Percentiles rank a stretch among this genome's conserved stretches.
Evolutionary conservation across 2,888 invertebrate genomes (phyloP).

Genomic region (Kuschelorhynchus macadamiae): DNA sequence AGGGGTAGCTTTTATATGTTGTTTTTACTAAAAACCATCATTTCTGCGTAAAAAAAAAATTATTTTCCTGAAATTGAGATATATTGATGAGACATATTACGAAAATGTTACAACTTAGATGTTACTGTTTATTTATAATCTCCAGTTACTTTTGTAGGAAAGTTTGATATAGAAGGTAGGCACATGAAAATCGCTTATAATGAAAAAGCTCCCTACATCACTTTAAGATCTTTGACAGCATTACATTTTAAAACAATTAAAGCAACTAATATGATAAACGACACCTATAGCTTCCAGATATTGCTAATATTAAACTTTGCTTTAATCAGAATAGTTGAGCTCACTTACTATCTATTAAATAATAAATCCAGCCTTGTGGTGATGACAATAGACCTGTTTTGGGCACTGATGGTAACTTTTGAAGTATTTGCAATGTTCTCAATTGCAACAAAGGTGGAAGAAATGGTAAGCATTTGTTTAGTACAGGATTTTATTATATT

Average conservation of each 20-base stretch:
- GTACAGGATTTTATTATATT: neutral
- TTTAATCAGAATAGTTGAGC: constrained; percentile 16
- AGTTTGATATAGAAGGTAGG: constrained; percentile 16
- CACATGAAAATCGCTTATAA: constrained; percentile 11
- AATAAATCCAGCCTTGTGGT: constrained; percentile 4
- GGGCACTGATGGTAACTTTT: constrained; percentile 23
- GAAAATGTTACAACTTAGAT: too few species aligned
- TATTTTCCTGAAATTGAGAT: too few species aligned
- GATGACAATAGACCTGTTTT: constrained; percentile 21
- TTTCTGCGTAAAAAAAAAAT: too few species aligned
- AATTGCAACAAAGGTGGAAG: constrained; percentile 21
- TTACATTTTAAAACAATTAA: constrained; percentile 32
- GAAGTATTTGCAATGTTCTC: constrained; percentile 24
- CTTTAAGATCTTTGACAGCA: constrained; percentile 19
- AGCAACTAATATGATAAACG: constrained; percentile 29
- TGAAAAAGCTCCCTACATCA: constrained; percentile 17
- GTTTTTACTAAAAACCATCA: too few species aligned
- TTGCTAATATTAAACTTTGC: constrained; percentile 26
- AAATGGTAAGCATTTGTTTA: constrained; percentile 21
- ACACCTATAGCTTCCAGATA: constrained; percentile 34
- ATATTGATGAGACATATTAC: too few species aligned
- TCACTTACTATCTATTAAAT: constrained; percentile 17
- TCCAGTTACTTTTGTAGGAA: too few species aligned
- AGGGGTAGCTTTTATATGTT: too few species aligned
- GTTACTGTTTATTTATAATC: too few species aligned